A percentile compares a stretch with the other conserved stretches of the same genome.
Evolutionary conservation across 2,888 invertebrate genomes (phyloP).

Genomic region (Eristalis tenax): DNA sequence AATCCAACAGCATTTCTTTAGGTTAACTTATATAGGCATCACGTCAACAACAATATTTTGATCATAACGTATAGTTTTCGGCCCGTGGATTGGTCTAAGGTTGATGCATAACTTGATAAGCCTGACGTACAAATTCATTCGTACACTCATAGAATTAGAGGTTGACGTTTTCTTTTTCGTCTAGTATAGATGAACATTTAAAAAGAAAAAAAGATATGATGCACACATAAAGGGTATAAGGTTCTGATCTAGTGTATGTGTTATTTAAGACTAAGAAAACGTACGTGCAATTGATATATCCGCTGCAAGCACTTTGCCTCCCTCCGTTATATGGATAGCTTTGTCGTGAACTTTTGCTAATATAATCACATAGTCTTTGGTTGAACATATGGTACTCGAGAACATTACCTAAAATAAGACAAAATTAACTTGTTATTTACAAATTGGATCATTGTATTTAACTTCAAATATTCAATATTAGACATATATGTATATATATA

Average conservation of each 20-base stretch:
- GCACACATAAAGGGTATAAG: neutral
- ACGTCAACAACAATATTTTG: conserved; percentile 8
- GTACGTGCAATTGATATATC: conserved; percentile 79
- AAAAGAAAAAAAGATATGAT: conserved; percentile 9
- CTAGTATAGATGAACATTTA: neutral
- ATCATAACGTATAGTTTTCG: conserved; percentile 55
- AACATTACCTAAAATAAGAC: conserved; percentile 76
- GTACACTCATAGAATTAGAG: conserved; percentile 12
- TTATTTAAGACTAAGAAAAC: conserved; percentile 69
- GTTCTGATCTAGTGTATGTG: neutral
- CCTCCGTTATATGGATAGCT: conserved; percentile 79
- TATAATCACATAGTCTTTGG: conserved; percentile 79
- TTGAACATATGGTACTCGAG: conserved; percentile 79
- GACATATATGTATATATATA: too few relatives aligned
- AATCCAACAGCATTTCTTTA: conserved; percentile 13
- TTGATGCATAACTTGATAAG: conserved; percentile 58
- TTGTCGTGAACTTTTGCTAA: conserved; percentile 76
- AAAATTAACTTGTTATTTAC: neutral
- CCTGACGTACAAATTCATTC: neutral
- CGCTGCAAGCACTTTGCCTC: conserved; percentile 79
- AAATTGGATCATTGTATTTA: neutral
- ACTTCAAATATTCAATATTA: too few relatives aligned
- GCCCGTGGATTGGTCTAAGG: conserved; percentile 62
- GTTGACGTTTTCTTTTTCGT: conserved; percentile 10
- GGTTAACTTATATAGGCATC: conserved; percentile 13